Evolutionary conservation across 2,888 invertebrate genomes (phyloP).

Genomic region (Ommatoiulus sabulosus): DNA sequence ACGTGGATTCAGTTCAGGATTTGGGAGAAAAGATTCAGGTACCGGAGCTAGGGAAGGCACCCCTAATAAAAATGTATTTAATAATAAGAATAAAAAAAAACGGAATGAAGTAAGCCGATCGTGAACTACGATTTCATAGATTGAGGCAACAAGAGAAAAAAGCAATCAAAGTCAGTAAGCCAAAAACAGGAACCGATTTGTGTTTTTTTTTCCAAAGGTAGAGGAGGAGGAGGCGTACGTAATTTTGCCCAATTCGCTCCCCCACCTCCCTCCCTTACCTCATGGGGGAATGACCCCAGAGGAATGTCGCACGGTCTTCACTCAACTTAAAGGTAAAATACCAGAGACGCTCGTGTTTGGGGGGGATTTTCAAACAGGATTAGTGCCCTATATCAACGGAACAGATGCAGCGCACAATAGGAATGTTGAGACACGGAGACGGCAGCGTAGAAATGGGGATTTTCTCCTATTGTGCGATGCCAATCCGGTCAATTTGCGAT

Average conservation of each 20-base stretch:
- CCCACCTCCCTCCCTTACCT: not conserved
- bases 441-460: not conserved
- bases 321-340: slow-evolving; percentile 14
- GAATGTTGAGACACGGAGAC: not conserved
- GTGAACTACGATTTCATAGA: not conserved
- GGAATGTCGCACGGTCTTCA: slow-evolving; percentile 19
- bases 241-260: not conserved
- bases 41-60: not conserved
- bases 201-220: not conserved
- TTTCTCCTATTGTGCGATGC: not conserved
- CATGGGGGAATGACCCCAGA: not conserved
- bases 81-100: not conserved
- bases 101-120: not conserved
- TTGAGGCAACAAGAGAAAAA: not conserved
- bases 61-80: not conserved
- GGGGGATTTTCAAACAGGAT: not conserved
- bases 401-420: not conserved
- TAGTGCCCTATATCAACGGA: slow-evolving; percentile 43
- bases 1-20: not conserved
- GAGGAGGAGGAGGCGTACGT: not conserved
- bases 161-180: not conserved
- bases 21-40: not conserved
- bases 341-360: not conserved
- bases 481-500: not conserved
- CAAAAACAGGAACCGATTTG: not conserved